Base-by-base conservation (phyloP, 2,113 vertebrate genomes). In the Menidia beryllina region DNA sequence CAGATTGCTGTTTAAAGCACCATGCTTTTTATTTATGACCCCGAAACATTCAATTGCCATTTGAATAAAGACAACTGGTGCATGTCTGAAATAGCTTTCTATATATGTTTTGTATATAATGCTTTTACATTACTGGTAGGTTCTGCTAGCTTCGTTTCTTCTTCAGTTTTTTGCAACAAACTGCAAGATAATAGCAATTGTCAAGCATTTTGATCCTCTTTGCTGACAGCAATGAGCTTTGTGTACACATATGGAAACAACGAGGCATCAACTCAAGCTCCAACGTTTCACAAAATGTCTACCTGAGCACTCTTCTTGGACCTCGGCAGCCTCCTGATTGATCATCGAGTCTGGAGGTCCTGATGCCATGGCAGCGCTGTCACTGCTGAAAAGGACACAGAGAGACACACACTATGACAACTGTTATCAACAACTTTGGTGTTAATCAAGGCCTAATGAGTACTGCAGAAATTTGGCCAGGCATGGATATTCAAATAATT, bases 301-400 rank as follows among this genome's bases (percentile, higher is more conserved):
- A 90, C 96, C 94, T 92, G 95, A 78, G 85, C 92, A 93, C 17
- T 96, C 94, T 57, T 96, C 95, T 0, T 48, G 63, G 3, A 53
- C 25, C 24, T 96, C 95, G 61, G 92, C 81, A 41, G 81, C 55
- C 68, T 94, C 94, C 81, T 90, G 75, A 72, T 83, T 86, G 63
- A 75, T 72, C 55, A 67, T 84, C 82, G 83, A 69, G 6, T 94
- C 94, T 65, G 88, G 81, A 68, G 84, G 56, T 77, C 87, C 92
- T 0, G 93, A 93, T 41, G 93, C 94, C 95, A 96, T 96, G 72
- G 81, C 91, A 75, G 59, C 72, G 27, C 78, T 79, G 77, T 95
- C 92, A 88, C 95, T 97, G 89, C 91, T 94, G 79, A 55, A 47
- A 66, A n/a, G n/a, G 41, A 64, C 62, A 75, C 1, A 11, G 82